Percentiles rank a stretch among this genome's conserved stretches.
Conservation (phyloP, 2,888 invertebrate species). For the Tanypteryx hageni region DNA sequence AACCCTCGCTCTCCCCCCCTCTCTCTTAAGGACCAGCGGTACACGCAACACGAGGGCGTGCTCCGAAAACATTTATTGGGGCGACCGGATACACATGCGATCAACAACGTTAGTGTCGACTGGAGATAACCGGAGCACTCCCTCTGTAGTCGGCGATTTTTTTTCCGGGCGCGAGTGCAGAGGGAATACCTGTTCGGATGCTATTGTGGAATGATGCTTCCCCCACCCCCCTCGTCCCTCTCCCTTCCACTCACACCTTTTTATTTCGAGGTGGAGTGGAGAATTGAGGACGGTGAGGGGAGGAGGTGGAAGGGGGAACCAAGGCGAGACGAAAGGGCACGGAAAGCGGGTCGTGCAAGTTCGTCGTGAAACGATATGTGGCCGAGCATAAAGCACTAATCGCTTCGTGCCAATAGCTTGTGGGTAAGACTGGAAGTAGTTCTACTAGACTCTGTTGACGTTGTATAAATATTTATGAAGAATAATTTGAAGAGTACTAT, state of each 20-base stretch:
- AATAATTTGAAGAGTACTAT: not conserved
- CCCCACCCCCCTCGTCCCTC: not conserved
- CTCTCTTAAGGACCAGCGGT: not conserved
- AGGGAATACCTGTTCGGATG: constrained; percentile 47
- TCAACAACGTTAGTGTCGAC: constrained; percentile 34
- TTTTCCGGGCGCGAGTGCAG: constrained; percentile 21
- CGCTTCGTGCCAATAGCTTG: constrained; percentile 55
- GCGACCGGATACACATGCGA: constrained; percentile 62
- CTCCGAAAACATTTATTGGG: constrained; percentile 60
- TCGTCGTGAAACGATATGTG: constrained; percentile 57
- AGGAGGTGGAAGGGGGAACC: not conserved
- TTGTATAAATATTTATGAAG: constrained; percentile 47
- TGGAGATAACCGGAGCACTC: constrained; percentile 49
- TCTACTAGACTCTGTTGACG: not conserved
- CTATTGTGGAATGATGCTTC: constrained; percentile 16
- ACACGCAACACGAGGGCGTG: constrained; percentile 45
- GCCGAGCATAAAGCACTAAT: constrained; percentile 43
- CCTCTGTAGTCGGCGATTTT: constrained; percentile 12
- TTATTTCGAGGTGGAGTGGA: not conserved
- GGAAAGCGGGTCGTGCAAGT: constrained; percentile 48
- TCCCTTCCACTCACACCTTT: not conserved
- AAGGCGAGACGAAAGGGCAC: constrained; percentile 3
- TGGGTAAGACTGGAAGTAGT: constrained; percentile 31
- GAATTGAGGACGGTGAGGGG: not conserved
- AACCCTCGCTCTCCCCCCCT: too few species aligned